phyloP scores from a whole-genome alignment of 1,140 invertebrate species.

The Nephotettix cincticeps region DNA sequence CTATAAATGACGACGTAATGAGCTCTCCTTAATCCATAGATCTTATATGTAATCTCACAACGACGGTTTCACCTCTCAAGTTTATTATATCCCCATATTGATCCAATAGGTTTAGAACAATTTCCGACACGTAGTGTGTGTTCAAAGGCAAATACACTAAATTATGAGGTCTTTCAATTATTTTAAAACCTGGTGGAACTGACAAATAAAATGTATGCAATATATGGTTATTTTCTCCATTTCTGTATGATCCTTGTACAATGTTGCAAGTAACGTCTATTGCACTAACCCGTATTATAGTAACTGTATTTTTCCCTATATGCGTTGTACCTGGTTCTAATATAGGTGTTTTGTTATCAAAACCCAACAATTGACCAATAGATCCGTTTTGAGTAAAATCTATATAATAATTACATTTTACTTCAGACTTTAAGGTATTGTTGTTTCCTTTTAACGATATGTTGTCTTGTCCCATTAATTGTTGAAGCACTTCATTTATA shows the following conservation, averaged over 20 bases:
- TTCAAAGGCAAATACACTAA: conserved; percentile 36
- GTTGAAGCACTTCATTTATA: background rate
- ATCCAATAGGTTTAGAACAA: conserved; percentile 34
- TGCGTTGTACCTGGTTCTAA: background rate
- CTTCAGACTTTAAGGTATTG: conserved; percentile 5
- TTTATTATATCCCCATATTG: conserved; percentile 28
- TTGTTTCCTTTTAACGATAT: background rate
- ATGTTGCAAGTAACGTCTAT: conserved; percentile 28
- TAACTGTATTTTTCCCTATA: background rate
- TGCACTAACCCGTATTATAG: conserved; percentile 6
- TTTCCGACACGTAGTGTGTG: background rate
- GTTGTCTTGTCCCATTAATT: background rate
- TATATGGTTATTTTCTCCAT: conserved; percentile 39
- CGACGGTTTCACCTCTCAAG: conserved; percentile 36
- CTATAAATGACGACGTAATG: no score
- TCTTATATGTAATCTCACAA: conserved; percentile 33
- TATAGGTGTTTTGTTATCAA: background rate
- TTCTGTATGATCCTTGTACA: conserved; percentile 38
- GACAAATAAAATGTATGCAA: conserved; percentile 42
- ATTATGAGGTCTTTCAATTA: conserved; percentile 35
- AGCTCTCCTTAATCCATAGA: background rate
- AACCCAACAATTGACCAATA: background rate
- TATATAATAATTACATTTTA: background rate
- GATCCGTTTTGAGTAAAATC: background rate
- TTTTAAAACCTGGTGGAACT: conserved; percentile 41